Evolutionary conservation across 2,888 invertebrate species (phyloP).

Genomic region (Heliconius hortense): DNA sequence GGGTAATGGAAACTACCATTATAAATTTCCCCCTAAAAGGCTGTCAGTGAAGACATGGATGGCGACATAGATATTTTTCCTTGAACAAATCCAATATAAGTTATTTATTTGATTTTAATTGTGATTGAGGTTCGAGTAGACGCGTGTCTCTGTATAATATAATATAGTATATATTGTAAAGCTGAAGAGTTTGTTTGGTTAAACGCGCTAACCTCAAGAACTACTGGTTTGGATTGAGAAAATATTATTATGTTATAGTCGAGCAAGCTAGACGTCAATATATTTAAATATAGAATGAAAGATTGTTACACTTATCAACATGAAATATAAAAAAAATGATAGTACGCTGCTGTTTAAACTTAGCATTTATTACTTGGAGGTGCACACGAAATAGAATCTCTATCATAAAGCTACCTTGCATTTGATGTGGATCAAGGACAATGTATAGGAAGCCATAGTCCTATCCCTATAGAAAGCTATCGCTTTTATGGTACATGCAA

Average conservation of each 20-base stretch:
- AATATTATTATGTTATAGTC: too few relatives aligned
- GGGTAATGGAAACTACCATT: constrained; percentile 75
- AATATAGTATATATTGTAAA: too few relatives aligned
- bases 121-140: not conserved
- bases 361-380: not conserved
- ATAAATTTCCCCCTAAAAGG: constrained; percentile 75
- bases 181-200: too few relatives aligned
- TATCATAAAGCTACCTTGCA: not conserved
- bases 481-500: not conserved
- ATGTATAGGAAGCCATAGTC: not conserved
- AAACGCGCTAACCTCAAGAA: too few relatives aligned
- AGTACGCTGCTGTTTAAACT: too few relatives aligned
- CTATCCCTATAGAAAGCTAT: not conserved
- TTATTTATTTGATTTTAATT: constrained; percentile 39
- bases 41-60: constrained; percentile 58
- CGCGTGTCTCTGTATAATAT: too few relatives aligned
- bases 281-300: too few relatives aligned
- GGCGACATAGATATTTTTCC: constrained; percentile 67
- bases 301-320: too few relatives aligned
- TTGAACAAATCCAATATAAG: constrained; percentile 41
- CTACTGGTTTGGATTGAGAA: too few relatives aligned
- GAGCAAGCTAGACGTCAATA: too few relatives aligned
- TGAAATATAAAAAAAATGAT: too few relatives aligned
- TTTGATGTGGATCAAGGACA: not conserved
- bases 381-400: not conserved